A percentile compares a stretch with the other conserved stretches of the same genome.
phyloP scores from a whole-genome alignment of 2,113 vertebrate species.

The Mobula birostris region DNA sequence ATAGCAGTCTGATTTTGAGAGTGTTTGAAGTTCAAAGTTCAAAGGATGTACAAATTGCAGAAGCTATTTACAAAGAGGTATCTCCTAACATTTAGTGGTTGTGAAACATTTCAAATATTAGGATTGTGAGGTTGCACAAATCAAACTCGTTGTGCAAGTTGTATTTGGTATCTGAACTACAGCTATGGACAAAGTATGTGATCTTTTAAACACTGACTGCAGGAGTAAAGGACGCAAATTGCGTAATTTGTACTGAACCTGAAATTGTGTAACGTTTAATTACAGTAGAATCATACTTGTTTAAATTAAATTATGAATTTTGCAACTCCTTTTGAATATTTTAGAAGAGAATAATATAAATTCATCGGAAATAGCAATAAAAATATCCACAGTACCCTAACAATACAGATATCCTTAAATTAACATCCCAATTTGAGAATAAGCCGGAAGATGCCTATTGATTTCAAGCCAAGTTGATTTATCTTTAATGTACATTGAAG shows the following conservation, averaged over 20 bases:
- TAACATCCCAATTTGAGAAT: not conserved
- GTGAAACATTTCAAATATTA: not conserved
- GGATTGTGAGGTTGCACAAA: not conserved
- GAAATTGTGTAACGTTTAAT: not conserved
- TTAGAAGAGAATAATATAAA: too few species aligned
- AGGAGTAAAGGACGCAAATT: not conserved
- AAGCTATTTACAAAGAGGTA: not conserved
- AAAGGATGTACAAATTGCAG: not conserved
- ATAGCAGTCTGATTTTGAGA: not conserved
- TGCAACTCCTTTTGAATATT: not conserved
- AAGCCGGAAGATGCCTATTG: not conserved
- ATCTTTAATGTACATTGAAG: constrained; percentile 9
- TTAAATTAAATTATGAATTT: not conserved
- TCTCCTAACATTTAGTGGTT: not conserved
- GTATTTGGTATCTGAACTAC: not conserved
- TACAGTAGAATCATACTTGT: not conserved
- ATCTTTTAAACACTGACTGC: not conserved
- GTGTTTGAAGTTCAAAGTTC: not conserved
- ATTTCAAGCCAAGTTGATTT: not conserved
- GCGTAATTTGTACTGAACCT: not conserved
- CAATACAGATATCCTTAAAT: not conserved
- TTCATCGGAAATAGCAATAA: not conserved
- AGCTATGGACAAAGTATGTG: not conserved
- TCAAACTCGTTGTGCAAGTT: not conserved
- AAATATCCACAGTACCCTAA: not conserved